Conservation (phyloP, 2,888 invertebrate genomes). For the Cyaniris semiargus region DNA sequence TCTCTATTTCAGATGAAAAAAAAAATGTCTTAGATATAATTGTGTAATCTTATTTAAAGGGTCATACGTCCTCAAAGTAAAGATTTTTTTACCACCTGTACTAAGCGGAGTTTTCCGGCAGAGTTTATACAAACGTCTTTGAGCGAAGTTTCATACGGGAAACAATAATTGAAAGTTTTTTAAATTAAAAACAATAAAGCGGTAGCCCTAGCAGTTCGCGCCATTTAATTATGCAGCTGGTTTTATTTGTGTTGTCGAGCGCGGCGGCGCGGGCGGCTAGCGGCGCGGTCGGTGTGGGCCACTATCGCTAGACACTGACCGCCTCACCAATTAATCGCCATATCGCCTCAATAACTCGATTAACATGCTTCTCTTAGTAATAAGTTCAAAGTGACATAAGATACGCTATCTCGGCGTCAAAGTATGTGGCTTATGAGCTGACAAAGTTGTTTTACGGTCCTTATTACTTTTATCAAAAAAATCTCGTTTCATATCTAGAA, state of each 20-base stretch:
- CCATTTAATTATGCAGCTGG: constrained; percentile 67
- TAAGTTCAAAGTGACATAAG: constrained; percentile 32
- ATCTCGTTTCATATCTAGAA: background rate
- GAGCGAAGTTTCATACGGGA: background rate
- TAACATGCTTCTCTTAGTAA: constrained; percentile 37
- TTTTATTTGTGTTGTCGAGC: constrained; percentile 53
- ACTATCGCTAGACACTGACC: constrained; percentile 43
- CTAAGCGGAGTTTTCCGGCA: background rate
- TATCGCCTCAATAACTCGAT: constrained; percentile 42
- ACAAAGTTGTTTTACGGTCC: constrained; percentile 45
- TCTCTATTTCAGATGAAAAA: background rate
- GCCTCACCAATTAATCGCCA: constrained; percentile 52
- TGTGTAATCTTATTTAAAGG: too few relatives aligned
- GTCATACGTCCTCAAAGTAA: too few relatives aligned
- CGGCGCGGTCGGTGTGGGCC: constrained; percentile 33
- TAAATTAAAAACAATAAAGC: background rate
- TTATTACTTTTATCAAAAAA: background rate
- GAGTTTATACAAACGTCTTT: background rate
- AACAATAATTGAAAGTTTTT: background rate
- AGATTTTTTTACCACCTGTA: too few relatives aligned
- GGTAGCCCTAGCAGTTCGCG: constrained; percentile 38
- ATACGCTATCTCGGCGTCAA: constrained; percentile 22
- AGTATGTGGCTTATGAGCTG: constrained; percentile 8
- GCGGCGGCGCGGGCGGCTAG: constrained; percentile 33
- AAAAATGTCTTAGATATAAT: background rate